These are phyloP conservation scores for Lepilemur septentrionalis DNA, from an alignment of 2,797 vertebrate species.

Conservation along the genomic window DNA sequence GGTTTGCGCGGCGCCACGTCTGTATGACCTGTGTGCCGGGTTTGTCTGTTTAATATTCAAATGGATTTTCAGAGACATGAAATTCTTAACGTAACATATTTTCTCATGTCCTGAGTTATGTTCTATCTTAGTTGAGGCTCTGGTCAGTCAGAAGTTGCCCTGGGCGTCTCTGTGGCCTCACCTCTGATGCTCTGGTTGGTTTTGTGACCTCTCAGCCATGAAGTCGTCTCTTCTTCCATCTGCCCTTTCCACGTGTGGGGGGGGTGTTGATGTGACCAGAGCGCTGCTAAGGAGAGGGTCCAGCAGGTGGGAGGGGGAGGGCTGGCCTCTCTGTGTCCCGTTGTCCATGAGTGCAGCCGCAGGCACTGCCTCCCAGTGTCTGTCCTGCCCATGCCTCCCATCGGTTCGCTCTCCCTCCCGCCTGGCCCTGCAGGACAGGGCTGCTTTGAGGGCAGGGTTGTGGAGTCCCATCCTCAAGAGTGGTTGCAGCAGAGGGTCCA, in stretches of 20 bases:
- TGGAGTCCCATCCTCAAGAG: neutral
- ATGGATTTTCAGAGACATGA: neutral
- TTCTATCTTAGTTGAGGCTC: neutral
- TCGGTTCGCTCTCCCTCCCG: neutral
- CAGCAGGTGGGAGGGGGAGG: neutral
- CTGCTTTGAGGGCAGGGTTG: neutral
- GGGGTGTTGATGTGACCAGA: neutral
- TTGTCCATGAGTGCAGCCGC: neutral
- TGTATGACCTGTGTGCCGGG: neutral
- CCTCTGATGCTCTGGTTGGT: neutral
- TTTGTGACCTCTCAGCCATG: neutral
- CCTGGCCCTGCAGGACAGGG: no score
- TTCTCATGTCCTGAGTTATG: neutral
- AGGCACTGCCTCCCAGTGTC: neutral
- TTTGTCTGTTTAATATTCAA: neutral
- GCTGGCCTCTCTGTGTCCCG: neutral
- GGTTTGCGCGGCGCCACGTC: neutral
- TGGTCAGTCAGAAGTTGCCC: neutral
- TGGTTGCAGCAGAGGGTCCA: neutral
- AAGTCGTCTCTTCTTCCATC: neutral
- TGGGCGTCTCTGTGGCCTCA: neutral
- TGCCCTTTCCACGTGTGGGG: neutral
- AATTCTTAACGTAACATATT: accelerated
- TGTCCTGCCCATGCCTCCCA: neutral
- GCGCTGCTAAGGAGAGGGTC: neutral